Conservation (phyloP, 2,113 vertebrate genomes). For the Cinclus mexicanus region DNA sequence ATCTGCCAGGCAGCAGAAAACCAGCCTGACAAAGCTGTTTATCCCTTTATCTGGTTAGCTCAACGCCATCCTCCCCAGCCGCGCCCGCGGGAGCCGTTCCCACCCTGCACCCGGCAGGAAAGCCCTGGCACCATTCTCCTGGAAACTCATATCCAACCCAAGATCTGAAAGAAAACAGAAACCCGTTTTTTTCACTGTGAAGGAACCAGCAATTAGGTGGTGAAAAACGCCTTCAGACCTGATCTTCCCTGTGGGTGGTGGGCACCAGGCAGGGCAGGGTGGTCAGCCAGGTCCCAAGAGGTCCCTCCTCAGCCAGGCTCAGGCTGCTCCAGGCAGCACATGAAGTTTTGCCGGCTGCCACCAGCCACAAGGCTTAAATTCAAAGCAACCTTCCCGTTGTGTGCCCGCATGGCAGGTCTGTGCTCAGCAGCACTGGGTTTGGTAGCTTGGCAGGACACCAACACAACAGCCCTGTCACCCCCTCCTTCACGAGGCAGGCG, state of each 20-base stretch:
- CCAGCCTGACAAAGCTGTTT: background rate
- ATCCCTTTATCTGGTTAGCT: background rate
- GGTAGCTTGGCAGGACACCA: background rate
- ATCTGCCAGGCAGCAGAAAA: background rate
- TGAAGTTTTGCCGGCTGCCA: background rate
- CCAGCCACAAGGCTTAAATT: background rate
- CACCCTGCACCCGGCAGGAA: background rate
- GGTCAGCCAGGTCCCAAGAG: fast-evolving
- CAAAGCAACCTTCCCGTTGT: background rate
- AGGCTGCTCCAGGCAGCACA: fast-evolving
- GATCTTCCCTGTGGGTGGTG: fast-evolving
- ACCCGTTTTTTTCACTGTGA: background rate
- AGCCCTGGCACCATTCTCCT: background rate
- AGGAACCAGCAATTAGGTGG: background rate
- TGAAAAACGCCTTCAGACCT: background rate
- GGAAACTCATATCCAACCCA: background rate
- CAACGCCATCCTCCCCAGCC: background rate
- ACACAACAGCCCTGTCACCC: background rate
- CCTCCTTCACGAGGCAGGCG: fast-evolving
- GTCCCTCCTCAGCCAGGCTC: background rate
- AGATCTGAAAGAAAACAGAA: background rate
- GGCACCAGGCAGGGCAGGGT: background rate
- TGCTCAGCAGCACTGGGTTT: fast-evolving
- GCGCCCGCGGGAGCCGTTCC: background rate
- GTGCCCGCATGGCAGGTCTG: fast-evolving